Base-by-base conservation (phyloP, 2,113 vertebrate genomes). In the Rhabdornis inornatus region DNA sequence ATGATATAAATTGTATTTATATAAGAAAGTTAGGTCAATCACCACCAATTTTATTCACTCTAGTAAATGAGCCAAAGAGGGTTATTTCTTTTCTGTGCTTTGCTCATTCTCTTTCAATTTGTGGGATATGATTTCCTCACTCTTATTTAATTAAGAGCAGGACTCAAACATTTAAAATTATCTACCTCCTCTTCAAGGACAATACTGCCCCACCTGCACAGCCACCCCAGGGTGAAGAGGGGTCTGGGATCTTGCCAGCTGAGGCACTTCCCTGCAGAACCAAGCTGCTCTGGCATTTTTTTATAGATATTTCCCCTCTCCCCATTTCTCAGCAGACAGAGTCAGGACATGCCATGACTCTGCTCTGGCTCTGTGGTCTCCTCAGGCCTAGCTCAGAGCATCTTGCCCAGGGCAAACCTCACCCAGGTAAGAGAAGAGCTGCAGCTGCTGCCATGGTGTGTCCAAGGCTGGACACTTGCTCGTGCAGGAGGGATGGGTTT, bases 401-500 rank as follows among this genome's bases (percentile, higher is more conserved):
- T 5, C 25, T n/a, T 15, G 1, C 42, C n/a, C 55, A 21, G 45
- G n/a, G 23, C 17, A 63, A 66, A 50, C 10, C 37, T 40, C 8
- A 1, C 4, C 6, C n/a, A 55, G 27, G 16, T 31, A 8, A 55
- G 7, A 53, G 28, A 42, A 6, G 37, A 79, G 25, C 50, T 61
- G 65, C 33, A 71, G 71, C 31, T 68, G 61, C 30, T 56, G 11
- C 56, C 7, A 2, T 0, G 0, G 30, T 39, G 33, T 77, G 28
- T 8, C 18, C 5, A 1, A 15, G 61, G 61, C 60, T 11, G 64
- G 77, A 7, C 42, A 1, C 59, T 11, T 2, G 13, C 42, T 83
- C 1, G 0, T 0, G 0, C 17, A 31, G 45, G 57, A 83, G 19
- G 23, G 35, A 8, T 0, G 0, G 75, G 53, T 37, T 59, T 5